Evolutionary conservation across 2,888 invertebrate genomes (phyloP).

Genomic region (Salpingus planirostris): DNA sequence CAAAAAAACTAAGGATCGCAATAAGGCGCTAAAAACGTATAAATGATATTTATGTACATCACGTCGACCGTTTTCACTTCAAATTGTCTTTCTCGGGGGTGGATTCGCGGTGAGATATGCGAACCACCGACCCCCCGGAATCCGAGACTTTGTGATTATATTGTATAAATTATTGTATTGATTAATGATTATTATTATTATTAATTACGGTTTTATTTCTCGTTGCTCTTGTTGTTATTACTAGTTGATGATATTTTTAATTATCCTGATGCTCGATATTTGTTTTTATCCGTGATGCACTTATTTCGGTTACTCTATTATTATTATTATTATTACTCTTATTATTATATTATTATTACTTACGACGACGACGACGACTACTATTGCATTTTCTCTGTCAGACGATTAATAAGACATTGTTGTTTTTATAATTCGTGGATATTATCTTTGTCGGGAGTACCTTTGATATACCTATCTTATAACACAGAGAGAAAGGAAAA

Average conservation of each 20-base stretch:
- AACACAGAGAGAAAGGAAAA: conserved; percentile 9
- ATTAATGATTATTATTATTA: too few relatives aligned
- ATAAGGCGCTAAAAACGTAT: conserved; percentile 15
- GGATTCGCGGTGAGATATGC: conserved; percentile 2
- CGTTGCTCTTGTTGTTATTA: conserved; percentile 33
- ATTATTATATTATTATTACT: too few relatives aligned
- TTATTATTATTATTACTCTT: too few relatives aligned
- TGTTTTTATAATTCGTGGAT: conserved; percentile 8
- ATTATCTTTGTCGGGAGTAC: conserved; percentile 12
- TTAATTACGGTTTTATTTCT: conserved; percentile 30
- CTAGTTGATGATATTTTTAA: conserved; percentile 31
- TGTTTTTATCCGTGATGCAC: conserved; percentile 15
- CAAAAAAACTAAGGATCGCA: conserved; percentile 15
- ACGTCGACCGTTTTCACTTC: conserved; percentile 11
- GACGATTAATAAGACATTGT: conserved; percentile 8
- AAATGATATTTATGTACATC: conserved; percentile 18
- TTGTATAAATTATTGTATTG: conserved; percentile 32
- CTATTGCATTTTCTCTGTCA: too few relatives aligned
- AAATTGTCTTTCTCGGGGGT: too few relatives aligned
- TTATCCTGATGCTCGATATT: conserved; percentile 16
- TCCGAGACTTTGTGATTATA: conserved; percentile 27
- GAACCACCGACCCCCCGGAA: conserved; percentile 9
- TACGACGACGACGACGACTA: too few relatives aligned
- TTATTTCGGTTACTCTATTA: too few relatives aligned
- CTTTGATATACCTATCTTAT: too few relatives aligned